A percentile compares a stretch with the other conserved stretches of the same genome.
phyloP scores from a whole-genome alignment of 2,113 vertebrate genomes.

The Turdus rufiventris region DNA sequence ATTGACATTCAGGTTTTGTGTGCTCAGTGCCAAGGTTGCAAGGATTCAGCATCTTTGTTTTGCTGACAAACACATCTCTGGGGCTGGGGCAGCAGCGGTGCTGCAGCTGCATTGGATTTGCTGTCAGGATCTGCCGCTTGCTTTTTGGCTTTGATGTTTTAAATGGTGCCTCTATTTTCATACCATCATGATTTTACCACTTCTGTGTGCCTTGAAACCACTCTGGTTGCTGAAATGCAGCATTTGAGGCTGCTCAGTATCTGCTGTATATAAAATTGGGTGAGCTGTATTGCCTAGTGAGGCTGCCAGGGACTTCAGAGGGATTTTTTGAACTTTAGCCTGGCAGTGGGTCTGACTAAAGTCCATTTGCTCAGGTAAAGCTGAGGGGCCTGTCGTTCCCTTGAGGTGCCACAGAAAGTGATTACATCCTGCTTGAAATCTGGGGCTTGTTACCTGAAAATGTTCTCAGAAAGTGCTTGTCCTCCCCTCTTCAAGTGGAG shows the following conservation, averaged over 20 bases:
- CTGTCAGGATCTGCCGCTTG: not conserved
- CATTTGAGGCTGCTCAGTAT: not conserved
- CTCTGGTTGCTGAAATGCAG: not conserved
- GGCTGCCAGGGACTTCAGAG: not conserved
- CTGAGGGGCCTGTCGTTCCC: not conserved
- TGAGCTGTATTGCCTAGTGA: not conserved
- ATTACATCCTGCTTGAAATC: not conserved
- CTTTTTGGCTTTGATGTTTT: not conserved
- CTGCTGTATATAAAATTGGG: not conserved
- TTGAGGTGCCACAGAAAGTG: not conserved
- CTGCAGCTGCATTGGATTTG: not conserved
- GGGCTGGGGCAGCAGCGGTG: not conserved
- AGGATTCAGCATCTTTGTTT: constrained; percentile 53
- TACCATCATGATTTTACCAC: not conserved
- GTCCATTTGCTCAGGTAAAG: not conserved
- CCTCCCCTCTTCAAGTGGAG: not conserved
- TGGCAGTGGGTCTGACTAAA: not conserved
- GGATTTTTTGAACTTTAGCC: not conserved
- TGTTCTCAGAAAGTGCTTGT: not conserved
- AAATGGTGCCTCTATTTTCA: not conserved
- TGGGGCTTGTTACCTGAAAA: not conserved
- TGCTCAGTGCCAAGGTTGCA: not conserved
- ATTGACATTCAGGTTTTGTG: not conserved
- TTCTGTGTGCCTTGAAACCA: not conserved
- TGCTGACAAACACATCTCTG: not conserved